These are phyloP conservation scores for Rachycentron canadum DNA, from an alignment of 2,797 vertebrate species.

Conservation along the genomic window DNA sequence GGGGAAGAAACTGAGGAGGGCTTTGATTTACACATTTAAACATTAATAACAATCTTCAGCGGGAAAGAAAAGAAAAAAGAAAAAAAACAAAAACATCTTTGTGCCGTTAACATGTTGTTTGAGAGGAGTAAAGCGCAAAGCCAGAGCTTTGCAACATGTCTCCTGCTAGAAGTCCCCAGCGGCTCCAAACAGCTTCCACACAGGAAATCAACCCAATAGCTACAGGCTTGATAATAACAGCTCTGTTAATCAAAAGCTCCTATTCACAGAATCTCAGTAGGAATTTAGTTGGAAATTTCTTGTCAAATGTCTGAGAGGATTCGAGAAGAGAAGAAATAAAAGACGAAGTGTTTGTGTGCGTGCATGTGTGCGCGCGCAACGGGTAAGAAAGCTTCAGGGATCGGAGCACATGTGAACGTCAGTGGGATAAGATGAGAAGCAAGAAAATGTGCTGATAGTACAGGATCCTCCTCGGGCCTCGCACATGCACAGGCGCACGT, in stretches of 20 bases:
- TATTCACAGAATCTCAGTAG: constrained; percentile 9
- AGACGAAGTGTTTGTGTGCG: background rate
- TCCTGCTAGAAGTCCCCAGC: constrained; percentile 52
- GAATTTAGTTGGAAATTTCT: constrained; percentile 31
- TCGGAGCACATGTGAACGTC: constrained; percentile 23
- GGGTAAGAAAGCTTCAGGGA: background rate
- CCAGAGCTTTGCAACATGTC: constrained; percentile 29
- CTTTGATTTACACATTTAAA: constrained; percentile 66
- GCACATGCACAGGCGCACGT: constrained; percentile 14
- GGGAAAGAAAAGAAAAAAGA: background rate
- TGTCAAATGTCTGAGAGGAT: constrained; percentile 14
- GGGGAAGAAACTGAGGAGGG: constrained; percentile 16
- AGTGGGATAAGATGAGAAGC: constrained; percentile 8
- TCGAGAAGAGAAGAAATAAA: background rate
- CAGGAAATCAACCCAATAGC: constrained; percentile 52
- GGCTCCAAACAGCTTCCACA: constrained; percentile 42
- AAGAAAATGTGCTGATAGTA: constrained; percentile 26
- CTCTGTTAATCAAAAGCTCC: constrained; percentile 34
- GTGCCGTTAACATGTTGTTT: constrained; percentile 45
- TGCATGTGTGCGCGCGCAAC: background rate
- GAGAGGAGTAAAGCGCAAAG: constrained; percentile 14
- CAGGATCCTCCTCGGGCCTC: constrained; percentile 10
- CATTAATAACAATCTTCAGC: constrained; percentile 48
- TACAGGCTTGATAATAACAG: constrained; percentile 39
- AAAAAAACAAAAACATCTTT: constrained; percentile 17